These are phyloP conservation scores for Temnothorax unifasciatus DNA, from an alignment of 2,888 invertebrate species.

Conservation along the genomic window DNA sequence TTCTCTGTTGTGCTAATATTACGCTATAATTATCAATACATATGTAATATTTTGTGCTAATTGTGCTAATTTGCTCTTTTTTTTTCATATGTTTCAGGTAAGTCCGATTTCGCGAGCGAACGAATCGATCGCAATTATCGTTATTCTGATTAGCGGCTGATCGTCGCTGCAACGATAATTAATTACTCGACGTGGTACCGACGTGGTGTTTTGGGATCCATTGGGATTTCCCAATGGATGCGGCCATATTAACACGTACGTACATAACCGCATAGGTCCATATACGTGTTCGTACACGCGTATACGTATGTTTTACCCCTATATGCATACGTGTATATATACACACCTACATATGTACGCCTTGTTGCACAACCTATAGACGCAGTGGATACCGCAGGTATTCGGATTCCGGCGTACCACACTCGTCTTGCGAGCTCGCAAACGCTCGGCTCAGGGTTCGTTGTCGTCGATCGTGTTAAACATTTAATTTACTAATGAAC, in stretches of 20 bases:
- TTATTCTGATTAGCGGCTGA: conserved; percentile 63
- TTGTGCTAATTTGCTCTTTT: conserved; percentile 38
- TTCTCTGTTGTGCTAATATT: not conserved
- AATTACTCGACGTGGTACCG: conserved; percentile 65
- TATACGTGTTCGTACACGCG: conserved; percentile 15
- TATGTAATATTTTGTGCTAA: not conserved
- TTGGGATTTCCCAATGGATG: conserved; percentile 69
- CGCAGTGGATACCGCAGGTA: conserved; percentile 60
- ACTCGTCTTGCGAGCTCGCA: conserved; percentile 32
- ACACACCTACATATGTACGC: not conserved
- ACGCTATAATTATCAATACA: conserved; percentile 1
- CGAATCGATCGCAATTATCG: conserved; percentile 63
- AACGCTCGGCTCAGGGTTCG: conserved; percentile 36
- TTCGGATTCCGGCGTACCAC: conserved; percentile 63
- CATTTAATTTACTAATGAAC: conserved; percentile 77
- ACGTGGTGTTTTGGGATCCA: conserved; percentile 68
- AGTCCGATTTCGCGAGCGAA: conserved; percentile 60
- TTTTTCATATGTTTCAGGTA: conserved; percentile 74
- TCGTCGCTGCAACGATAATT: conserved; percentile 66
- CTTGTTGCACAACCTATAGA: conserved; percentile 43
- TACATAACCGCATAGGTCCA: conserved; percentile 47
- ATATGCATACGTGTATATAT: not conserved
- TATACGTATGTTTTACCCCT: not conserved
- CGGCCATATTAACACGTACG: conserved; percentile 62
- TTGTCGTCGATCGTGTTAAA: conserved; percentile 62